Evolutionary conservation across 2,888 invertebrate species (phyloP).

Genomic region (Agriotes lineatus): DNA sequence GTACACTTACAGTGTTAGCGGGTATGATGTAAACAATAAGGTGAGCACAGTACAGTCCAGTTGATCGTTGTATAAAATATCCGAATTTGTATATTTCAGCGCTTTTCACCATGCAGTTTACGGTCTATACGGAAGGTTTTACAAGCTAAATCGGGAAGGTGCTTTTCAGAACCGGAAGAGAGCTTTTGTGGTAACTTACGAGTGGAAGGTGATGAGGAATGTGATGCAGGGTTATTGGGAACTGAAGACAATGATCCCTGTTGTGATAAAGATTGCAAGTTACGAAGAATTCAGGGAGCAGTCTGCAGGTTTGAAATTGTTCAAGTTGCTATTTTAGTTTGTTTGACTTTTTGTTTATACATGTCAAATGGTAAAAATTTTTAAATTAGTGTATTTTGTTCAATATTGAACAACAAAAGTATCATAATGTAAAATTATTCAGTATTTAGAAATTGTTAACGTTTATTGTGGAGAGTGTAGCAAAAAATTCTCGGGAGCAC

Average conservation of each 20-base stretch:
- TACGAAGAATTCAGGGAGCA: constrained; percentile 85
- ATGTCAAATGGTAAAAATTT: no score
- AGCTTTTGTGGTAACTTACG: constrained; percentile 96
- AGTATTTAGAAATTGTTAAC: no score
- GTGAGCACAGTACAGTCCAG: constrained; percentile 64
- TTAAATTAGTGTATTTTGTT: no score
- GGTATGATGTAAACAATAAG: constrained; percentile 96
- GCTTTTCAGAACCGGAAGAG: constrained; percentile 94
- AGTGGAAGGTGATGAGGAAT: constrained; percentile 96
- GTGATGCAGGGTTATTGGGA: constrained; percentile 93
- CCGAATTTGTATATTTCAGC: constrained; percentile 67
- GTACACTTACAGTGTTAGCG: constrained; percentile 97
- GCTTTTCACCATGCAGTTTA: constrained; percentile 95
- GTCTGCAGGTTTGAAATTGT: constrained; percentile 89
- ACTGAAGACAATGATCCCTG: constrained; percentile 94
- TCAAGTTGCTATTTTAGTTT: no score
- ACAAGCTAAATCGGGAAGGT: constrained; percentile 90
- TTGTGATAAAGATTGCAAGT: constrained; percentile 92
- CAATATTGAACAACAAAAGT: no score
- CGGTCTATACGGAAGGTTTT: constrained; percentile 93
- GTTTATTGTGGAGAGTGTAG: no score
- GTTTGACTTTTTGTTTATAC: no score
- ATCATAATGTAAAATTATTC: no score
- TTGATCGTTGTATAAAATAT: no score
- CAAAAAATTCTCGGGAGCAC: no score